phyloP scores from a whole-genome alignment of 2,888 invertebrate species.

The Megaustenia siamemsis region DNA sequence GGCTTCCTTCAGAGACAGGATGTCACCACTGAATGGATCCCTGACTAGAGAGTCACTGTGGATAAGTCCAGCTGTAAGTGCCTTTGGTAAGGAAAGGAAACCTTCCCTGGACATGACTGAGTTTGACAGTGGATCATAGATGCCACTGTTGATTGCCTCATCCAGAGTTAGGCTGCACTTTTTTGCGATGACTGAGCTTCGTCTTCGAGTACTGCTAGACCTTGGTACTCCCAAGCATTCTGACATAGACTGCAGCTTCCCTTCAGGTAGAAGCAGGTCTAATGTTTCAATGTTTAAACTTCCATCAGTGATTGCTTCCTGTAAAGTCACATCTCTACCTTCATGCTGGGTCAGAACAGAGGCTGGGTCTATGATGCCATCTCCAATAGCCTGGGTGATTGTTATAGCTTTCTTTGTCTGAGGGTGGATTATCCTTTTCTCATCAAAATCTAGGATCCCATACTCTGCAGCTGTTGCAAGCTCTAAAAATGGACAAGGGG shows the following conservation, averaged over 20 bases:
- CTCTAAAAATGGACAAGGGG: conserved; percentile 58
- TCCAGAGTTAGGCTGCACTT: conserved; percentile 69
- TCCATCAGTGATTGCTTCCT: conserved; percentile 59
- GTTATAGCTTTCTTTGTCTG: conserved; percentile 85
- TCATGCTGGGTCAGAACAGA: conserved; percentile 82
- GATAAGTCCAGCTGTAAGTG: conserved; percentile 68
- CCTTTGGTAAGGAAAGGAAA: conserved; percentile 68
- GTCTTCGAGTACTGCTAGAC: conserved; percentile 36
- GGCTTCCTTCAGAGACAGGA: conserved; percentile 72
- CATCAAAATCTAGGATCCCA: conserved; percentile 85
- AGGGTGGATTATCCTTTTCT: conserved; percentile 57
- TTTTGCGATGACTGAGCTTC: conserved; percentile 55
- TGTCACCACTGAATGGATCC: conserved; percentile 73
- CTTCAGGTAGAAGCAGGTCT: conserved; percentile 57
- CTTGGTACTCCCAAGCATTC: conserved; percentile 55
- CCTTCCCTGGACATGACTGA: conserved; percentile 66
- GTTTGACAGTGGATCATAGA: conserved; percentile 75
- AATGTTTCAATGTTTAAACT: conserved; percentile 58
- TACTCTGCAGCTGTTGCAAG: conserved; percentile 58
- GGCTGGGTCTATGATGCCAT: conserved; percentile 70
- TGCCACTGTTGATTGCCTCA: conserved; percentile 72
- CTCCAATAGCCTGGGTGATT: conserved; percentile 87
- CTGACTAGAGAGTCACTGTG: conserved; percentile 72
- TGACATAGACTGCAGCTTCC: conserved; percentile 54
- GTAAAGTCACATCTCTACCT: conserved; percentile 53